phyloP scores from a whole-genome alignment of 2,888 invertebrate species.

The Parasteatoda lunata region DNA sequence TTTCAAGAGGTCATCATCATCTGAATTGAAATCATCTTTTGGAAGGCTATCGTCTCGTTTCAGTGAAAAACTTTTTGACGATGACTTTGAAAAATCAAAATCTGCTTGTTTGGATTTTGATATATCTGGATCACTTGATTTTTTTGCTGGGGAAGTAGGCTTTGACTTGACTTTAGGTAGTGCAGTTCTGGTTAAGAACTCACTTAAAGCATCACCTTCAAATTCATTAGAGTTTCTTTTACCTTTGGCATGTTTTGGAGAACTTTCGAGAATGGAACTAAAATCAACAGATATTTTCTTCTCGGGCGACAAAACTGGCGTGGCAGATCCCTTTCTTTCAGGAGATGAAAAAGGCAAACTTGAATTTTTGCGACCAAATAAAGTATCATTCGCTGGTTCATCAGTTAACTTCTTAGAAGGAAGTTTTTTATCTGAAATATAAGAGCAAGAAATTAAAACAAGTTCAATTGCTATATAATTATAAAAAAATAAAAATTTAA shows the following conservation, averaged over 20 bases:
- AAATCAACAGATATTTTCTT: not conserved
- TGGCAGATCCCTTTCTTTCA: not conserved
- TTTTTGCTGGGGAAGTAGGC: not conserved
- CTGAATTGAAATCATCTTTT: slow-evolving; percentile 12
- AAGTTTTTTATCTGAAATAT: not conserved
- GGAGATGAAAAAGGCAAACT: not conserved
- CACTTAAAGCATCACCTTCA: slow-evolving; percentile 38
- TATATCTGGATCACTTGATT: slow-evolving; percentile 8
- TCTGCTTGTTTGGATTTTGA: not conserved
- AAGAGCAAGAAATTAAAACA: not conserved
- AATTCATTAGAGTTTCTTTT: not conserved
- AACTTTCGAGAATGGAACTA: not conserved
- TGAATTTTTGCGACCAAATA: not conserved
- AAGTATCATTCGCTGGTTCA: not conserved
- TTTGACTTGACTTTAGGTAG: slow-evolving; percentile 11
- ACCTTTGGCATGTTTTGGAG: not conserved
- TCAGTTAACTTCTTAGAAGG: not conserved
- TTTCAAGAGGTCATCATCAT: slow-evolving; percentile 28
- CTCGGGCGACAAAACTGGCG: not conserved
- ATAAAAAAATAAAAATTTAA: not conserved
- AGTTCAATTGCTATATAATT: not conserved
- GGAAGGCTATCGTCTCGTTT: not conserved
- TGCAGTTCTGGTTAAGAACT: slow-evolving; percentile 24
- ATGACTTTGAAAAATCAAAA: slow-evolving; percentile 7
- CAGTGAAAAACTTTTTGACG: not conserved